phyloP scores from a whole-genome alignment of 2,888 invertebrate genomes.

The Amiota mariae region DNA sequence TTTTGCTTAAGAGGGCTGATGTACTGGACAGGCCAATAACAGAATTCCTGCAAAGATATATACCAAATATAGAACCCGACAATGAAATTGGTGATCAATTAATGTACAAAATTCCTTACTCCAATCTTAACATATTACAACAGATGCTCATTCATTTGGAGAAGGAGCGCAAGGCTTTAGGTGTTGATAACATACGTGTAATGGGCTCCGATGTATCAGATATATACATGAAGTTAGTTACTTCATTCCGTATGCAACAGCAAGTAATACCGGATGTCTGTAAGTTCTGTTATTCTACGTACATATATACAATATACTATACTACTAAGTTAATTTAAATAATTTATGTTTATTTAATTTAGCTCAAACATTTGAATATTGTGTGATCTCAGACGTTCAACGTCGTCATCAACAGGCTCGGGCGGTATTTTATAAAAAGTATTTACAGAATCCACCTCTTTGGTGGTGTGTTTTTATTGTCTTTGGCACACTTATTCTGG shows the following conservation, averaged over 20 bases:
- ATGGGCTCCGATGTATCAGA: conserved; percentile 57
- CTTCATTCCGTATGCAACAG: conserved; percentile 50
- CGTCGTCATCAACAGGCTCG: conserved; percentile 54
- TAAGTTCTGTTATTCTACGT: conserved; percentile 52
- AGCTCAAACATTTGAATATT: conserved; percentile 58
- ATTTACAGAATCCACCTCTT: conserved; percentile 60
- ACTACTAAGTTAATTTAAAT: not conserved
- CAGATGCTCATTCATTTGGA: conserved; percentile 58
- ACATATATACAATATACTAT: too few relatives aligned
- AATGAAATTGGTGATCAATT: conserved; percentile 63
- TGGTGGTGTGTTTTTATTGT: conserved; percentile 61
- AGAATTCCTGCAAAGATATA: conserved; percentile 46
- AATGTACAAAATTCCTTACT: conserved; percentile 48
- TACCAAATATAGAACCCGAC: conserved; percentile 51
- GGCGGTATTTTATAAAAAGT: conserved; percentile 63
- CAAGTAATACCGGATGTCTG: conserved; percentile 60
- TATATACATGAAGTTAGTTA: conserved; percentile 58
- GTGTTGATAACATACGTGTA: conserved; percentile 56
- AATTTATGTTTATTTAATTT: not conserved
- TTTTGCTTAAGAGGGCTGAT: conserved; percentile 55
- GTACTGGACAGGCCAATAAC: conserved; percentile 56
- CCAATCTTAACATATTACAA: conserved; percentile 48
- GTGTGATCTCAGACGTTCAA: conserved; percentile 47
- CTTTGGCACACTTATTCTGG: conserved; percentile 75
- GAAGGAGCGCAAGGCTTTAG: conserved; percentile 50